Conservation (phyloP, 2,888 invertebrate genomes). For the Scaptomyza flava region DNA sequence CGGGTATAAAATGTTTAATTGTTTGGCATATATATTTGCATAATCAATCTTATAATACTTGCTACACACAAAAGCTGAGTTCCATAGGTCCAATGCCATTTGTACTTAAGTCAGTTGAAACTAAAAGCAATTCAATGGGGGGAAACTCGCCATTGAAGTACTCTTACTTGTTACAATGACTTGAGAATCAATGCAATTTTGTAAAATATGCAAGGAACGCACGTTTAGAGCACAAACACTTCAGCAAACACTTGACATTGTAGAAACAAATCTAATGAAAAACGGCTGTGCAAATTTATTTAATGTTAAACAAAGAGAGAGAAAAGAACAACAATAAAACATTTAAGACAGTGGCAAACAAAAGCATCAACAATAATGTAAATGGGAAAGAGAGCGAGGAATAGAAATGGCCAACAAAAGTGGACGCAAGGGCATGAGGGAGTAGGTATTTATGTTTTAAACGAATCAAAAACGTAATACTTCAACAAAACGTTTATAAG, state of each 20-base stretch:
- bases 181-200: constrained; percentile 73
- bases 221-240: constrained; percentile 27
- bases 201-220: constrained; percentile 76
- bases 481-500: neutral
- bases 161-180: constrained; percentile 34
- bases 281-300: constrained; percentile 76
- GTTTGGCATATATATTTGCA: neutral
- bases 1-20: neutral
- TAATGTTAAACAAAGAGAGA: constrained; percentile 57
- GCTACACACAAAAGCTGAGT: constrained; percentile 1
- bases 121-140: neutral
- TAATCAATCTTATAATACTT: neutral
- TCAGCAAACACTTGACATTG: constrained; percentile 62
- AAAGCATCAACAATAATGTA: constrained; percentile 7
- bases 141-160: no score
- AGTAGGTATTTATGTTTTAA: neutral
- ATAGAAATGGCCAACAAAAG: neutral
- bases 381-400: neutral
- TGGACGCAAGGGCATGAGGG: neutral
- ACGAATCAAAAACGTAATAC: neutral
- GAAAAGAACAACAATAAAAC: constrained; percentile 52
- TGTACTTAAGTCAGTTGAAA: constrained; percentile 1
- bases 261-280: constrained; percentile 68
- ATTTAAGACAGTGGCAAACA: constrained; percentile 51
- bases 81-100: neutral